Base-by-base conservation (phyloP, 2,797 vertebrate species). In the Propithecus deckenii region DNA sequence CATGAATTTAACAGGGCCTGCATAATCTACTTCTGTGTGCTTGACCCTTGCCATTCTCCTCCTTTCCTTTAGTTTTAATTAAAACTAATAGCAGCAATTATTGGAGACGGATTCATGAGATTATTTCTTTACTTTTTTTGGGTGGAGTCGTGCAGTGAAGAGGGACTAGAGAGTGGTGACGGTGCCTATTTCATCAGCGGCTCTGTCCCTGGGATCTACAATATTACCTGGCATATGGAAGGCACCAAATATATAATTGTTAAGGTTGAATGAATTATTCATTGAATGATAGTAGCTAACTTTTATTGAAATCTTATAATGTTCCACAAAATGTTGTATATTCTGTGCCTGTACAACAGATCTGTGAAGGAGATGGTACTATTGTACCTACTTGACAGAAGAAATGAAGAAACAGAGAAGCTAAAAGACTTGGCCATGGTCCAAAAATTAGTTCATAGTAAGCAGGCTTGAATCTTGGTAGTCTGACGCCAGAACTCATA, bases 401-500 rank as follows among this genome's bases (percentile, higher is more conserved):
- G 25, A 93, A 76, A 90, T 1, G 10, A 3, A 50, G 5, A 23
- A 59, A 67, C 2, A 35, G 5, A 84, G 15, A 43, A 17, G 1
- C 28, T 80, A 80, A 57, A 76, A 8, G 10, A 20, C 15, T n/a
- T 38, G 5, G 4, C 3, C 5, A 4, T 18, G 0, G 11, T 63
- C 13, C n/a, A 52, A 2, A 23, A 14, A 28, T 38, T 2, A 63
- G 1, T 22, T 3, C 4, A 6, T 0, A 46, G 2, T 22, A 38
- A 0, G 1, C 2, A 61, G 20, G 7, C 8, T 57, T 94, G 48
- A 43, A 52, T 22, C 25, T 41, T 0, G 7, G 10, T 14, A 72
- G 9, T 11, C 14, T 89, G 72, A 74, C 1, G 5, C 13, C 3
- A 7, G 11, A 41, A 41, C 1, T 59, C 30, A 74, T 17, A 30